phyloP scores from a whole-genome alignment of 1,140 invertebrate genomes.

The Pteromalus puparum region DNA sequence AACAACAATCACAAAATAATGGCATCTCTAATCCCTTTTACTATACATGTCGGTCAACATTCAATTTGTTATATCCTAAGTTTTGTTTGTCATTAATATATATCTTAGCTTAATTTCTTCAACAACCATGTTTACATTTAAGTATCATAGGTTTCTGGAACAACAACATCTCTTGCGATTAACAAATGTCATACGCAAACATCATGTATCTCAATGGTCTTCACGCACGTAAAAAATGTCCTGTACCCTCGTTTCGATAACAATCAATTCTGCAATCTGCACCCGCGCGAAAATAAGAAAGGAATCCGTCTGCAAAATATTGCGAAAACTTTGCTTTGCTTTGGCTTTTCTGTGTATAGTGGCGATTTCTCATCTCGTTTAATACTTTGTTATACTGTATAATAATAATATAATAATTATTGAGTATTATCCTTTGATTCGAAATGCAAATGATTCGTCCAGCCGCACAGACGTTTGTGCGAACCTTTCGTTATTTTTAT shows the following conservation, averaged over 20 bases:
- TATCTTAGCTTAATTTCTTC: constrained; percentile 31
- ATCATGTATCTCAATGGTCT: constrained; percentile 6
- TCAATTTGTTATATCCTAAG: constrained; percentile 28
- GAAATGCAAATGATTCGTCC: constrained; percentile 22
- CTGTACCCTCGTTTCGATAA: constrained; percentile 27
- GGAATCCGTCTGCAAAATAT: constrained; percentile 22
- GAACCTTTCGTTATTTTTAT: not conserved
- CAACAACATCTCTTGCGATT: constrained; percentile 30
- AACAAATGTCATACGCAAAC: constrained; percentile 27
- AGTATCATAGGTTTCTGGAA: constrained; percentile 29
- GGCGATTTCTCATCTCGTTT: not conserved
- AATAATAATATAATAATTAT: not conserved
- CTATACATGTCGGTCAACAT: constrained; percentile 32
- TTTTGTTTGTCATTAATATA: not conserved
- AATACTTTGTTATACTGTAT: not conserved
- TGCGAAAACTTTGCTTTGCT: constrained; percentile 7
- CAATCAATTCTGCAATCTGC: constrained; percentile 33
- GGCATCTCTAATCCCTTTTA: not conserved
- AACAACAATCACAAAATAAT: constrained; percentile 46
- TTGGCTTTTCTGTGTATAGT: constrained; percentile 12
- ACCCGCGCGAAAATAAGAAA: constrained; percentile 29
- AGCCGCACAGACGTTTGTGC: not conserved
- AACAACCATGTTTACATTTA: constrained; percentile 41
- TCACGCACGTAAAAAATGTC: constrained; percentile 38
- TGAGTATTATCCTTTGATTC: constrained; percentile 35